Evolutionary conservation across 1,140 invertebrate species (phyloP).

Genomic region (Bicyclus anynana): DNA sequence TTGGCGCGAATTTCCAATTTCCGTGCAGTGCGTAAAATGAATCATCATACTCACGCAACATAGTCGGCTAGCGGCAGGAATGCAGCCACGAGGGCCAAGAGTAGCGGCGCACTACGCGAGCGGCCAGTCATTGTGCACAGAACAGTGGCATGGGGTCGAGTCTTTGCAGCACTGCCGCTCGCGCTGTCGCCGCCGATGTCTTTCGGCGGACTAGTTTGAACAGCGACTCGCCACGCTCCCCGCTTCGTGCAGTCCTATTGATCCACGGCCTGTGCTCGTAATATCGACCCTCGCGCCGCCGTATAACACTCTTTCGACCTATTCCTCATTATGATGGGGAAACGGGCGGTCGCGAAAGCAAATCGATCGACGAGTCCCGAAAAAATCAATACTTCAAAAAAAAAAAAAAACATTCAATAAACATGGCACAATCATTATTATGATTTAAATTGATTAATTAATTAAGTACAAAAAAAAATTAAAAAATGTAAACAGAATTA

Average conservation of each 20-base stretch:
- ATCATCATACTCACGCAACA: constrained; percentile 57
- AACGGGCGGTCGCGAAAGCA: constrained; percentile 34
- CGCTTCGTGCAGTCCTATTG: constrained; percentile 25
- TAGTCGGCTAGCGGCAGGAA: constrained; percentile 56
- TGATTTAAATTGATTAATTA: no score
- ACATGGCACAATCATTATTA: no score
- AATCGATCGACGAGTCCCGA: neutral
- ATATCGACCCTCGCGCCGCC: constrained; percentile 56
- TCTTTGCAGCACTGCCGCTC: constrained; percentile 17
- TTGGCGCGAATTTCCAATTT: neutral
- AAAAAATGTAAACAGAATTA: no score
- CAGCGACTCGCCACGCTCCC: constrained; percentile 5
- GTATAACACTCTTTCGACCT: constrained; percentile 36
- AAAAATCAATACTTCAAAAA: no score
- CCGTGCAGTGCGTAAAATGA: neutral
- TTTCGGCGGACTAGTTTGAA: constrained; percentile 44
- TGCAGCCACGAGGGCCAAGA: constrained; percentile 52
- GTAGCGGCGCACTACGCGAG: constrained; percentile 51
- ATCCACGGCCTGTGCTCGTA: constrained; percentile 54
- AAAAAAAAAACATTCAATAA: no score
- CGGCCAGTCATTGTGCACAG: constrained; percentile 54
- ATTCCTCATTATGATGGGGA: constrained; percentile 46
- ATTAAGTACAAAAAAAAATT: no score
- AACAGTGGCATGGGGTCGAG: constrained; percentile 39
- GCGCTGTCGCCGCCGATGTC: constrained; percentile 41